These are phyloP conservation scores for Ligdia adustata DNA, from an alignment of 2,888 invertebrate genomes.

Conservation along the genomic window DNA sequence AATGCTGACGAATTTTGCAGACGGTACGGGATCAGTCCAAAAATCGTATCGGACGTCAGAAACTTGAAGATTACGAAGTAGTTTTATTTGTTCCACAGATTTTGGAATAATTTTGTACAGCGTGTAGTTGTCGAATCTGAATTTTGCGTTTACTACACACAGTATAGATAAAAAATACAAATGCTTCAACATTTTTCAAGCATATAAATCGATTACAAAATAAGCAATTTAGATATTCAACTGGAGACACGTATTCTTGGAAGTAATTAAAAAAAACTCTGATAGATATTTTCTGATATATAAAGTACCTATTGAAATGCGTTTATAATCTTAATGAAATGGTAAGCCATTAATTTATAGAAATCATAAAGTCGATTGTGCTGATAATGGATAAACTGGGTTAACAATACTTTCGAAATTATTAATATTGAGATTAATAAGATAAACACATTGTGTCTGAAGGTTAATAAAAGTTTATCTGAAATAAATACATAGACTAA, in stretches of 20 bases:
- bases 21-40: conserved; percentile 56
- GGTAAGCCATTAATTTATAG: conserved; percentile 22
- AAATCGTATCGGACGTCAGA: conserved; percentile 62
- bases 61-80: conserved; percentile 69
- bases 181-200: conserved; percentile 36
- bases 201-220: too few species aligned
- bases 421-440: conserved; percentile 10
- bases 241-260: too few species aligned
- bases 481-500: too few species aligned
- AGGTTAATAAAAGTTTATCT: conserved; percentile 2
- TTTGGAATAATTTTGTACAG: conserved; percentile 80
- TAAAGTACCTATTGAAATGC: conserved; percentile 6
- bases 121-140: conserved; percentile 54
- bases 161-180: too few species aligned
- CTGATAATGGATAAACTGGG: conserved; percentile 12
- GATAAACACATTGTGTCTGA: conserved; percentile 1
- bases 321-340: conserved; percentile 8
- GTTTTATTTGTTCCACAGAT: conserved; percentile 64
- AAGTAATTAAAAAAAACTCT: too few species aligned
- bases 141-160: conserved; percentile 43
- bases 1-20: conserved; percentile 55
- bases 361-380: conserved; percentile 15
- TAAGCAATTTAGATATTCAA: too few species aligned
- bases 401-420: conserved; percentile 8
- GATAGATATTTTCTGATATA: too few species aligned